phyloP scores from a whole-genome alignment of 2,797 vertebrate species.

The Loriculus beryllinus region DNA sequence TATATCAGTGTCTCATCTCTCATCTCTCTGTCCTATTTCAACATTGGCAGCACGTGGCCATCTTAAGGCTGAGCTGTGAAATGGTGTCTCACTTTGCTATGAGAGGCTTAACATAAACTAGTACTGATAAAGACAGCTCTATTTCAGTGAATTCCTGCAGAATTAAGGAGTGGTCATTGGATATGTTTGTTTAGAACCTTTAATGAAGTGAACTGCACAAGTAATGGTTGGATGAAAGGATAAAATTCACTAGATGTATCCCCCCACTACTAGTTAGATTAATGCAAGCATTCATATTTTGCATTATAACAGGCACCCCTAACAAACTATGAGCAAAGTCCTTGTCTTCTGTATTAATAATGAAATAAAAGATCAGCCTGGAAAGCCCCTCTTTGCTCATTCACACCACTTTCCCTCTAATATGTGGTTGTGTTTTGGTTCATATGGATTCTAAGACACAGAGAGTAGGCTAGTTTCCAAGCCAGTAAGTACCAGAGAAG shows the following conservation, averaged over 20 bases:
- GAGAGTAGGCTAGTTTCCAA: background rate
- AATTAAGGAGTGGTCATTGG: background rate
- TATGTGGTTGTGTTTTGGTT: background rate
- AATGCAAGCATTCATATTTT: background rate
- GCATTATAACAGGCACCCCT: background rate
- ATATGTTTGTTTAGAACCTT: background rate
- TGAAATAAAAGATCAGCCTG: background rate
- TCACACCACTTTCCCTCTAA: background rate
- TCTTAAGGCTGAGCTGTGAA: background rate
- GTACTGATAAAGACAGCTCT: background rate
- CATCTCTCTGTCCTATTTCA: background rate
- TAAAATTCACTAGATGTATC: background rate
- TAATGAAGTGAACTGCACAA: background rate
- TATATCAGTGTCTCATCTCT: background rate
- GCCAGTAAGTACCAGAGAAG: background rate
- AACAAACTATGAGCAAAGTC: background rate
- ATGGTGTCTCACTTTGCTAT: background rate
- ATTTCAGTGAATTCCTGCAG: background rate
- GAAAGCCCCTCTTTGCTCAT: background rate
- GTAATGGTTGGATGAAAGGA: background rate
- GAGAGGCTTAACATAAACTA: background rate
- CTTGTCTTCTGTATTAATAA: background rate
- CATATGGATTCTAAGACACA: background rate
- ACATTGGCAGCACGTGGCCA: background rate
- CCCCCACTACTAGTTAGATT: background rate